These are phyloP conservation scores for Oryctolagus cuniculus DNA, from an alignment of 2,113 vertebrate genomes.

Conservation along the genomic window DNA sequence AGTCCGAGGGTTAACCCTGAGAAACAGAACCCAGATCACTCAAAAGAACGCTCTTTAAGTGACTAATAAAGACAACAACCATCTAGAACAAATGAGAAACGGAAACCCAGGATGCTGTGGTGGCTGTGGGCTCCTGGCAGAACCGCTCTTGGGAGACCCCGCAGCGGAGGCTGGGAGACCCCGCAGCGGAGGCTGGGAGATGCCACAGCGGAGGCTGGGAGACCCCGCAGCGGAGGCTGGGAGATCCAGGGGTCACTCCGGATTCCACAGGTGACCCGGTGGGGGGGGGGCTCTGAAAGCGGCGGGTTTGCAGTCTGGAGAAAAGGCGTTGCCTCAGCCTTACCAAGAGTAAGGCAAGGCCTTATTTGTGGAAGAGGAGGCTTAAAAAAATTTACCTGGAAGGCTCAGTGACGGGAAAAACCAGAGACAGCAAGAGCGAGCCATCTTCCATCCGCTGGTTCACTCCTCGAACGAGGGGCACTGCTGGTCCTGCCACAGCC, in stretches of 20 bases:
- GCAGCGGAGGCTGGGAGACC: background rate
- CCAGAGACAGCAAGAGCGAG: no score
- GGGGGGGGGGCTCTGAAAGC: background rate
- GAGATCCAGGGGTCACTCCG: no score
- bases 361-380: background rate
- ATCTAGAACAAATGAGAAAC: background rate
- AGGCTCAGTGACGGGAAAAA: no score
- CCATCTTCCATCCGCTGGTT: no score
- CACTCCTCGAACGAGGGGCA: no score
- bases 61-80: constrained; percentile 21
- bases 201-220: no score
- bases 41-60: constrained; percentile 42
- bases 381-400: no score
- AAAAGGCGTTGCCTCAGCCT: background rate
- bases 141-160: background rate
- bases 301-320: background rate
- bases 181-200: no score
- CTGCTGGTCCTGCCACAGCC: no score
- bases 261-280: background rate
- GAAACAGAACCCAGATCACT: constrained; percentile 1
- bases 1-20: background rate
- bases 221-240: background rate
- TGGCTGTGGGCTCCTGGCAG: background rate
- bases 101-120: no score
- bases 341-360: background rate